phyloP scores from a whole-genome alignment of 1,140 invertebrate species.

The Brachionus paranguensis region DNA sequence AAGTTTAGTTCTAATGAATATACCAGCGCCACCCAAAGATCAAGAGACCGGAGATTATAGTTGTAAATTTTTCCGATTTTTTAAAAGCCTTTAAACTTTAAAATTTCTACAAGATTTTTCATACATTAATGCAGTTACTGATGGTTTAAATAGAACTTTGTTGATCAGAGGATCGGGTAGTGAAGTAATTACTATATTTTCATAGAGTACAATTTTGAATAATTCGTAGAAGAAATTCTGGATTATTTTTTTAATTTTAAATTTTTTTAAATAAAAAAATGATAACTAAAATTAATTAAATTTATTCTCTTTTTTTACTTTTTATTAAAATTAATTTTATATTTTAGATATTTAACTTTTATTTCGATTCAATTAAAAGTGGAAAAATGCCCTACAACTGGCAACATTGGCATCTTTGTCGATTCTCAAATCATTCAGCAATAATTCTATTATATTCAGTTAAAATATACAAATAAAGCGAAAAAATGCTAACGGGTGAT shows the following conservation, averaged over 20 bases:
- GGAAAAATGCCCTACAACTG: too few relatives aligned
- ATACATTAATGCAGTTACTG: slow-evolving; percentile 94
- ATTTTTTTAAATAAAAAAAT: neutral
- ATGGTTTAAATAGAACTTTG: slow-evolving; percentile 87
- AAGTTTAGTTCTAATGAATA: slow-evolving; percentile 92
- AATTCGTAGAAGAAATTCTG: neutral
- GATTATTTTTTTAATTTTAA: too few relatives aligned
- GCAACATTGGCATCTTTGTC: too few relatives aligned
- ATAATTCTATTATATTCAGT: too few relatives aligned
- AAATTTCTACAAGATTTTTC: slow-evolving; percentile 77
- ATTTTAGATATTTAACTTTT: too few relatives aligned
- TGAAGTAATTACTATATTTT: slow-evolving; percentile 99
- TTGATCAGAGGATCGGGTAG: slow-evolving; percentile 94
- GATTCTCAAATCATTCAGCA: too few relatives aligned
- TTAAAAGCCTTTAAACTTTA: slow-evolving; percentile 43
- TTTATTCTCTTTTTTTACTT: too few relatives aligned
- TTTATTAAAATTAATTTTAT: too few relatives aligned
- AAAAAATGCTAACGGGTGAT: too few relatives aligned
- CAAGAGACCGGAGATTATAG: slow-evolving; percentile 76
- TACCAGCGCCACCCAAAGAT: slow-evolving; percentile 89
- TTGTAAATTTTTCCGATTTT: slow-evolving; percentile 61
- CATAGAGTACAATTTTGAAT: slow-evolving; percentile 50
- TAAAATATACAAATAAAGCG: too few relatives aligned
- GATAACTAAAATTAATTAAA: too few relatives aligned
- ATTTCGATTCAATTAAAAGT: too few relatives aligned